These are phyloP conservation scores for Nycticryphes semicollaris DNA, from an alignment of 2,113 vertebrate species.

Conservation along the genomic window DNA sequence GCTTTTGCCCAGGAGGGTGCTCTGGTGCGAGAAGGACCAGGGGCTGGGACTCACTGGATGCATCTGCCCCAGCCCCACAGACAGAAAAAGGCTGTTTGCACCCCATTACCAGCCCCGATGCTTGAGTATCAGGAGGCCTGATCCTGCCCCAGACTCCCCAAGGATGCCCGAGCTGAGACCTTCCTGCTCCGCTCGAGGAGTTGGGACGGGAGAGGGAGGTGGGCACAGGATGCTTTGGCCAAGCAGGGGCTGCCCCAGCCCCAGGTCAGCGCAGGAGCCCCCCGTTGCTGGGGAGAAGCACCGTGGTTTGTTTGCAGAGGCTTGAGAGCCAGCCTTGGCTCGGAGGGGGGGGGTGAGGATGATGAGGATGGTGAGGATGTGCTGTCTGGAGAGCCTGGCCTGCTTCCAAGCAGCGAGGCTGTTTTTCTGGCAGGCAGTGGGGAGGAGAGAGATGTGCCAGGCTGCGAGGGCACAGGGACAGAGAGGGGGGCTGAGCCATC, in stretches of 20 bases:
- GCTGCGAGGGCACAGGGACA: background rate
- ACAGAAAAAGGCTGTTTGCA: fast-evolving
- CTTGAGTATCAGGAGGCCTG: background rate
- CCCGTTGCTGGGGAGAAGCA: fast-evolving
- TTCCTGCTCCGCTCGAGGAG: background rate
- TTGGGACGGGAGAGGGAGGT: background rate
- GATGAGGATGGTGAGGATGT: background rate
- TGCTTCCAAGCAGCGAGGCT: background rate
- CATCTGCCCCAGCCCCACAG: background rate
- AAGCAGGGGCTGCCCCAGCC: background rate
- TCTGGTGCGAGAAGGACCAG: background rate
- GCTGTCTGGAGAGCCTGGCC: background rate
- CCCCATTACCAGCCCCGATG: fast-evolving
- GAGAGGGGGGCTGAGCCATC: too few species aligned
- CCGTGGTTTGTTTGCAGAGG: background rate
- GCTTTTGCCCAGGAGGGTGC: background rate
- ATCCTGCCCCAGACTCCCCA: background rate
- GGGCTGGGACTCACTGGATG: background rate
- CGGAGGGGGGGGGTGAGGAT: background rate
- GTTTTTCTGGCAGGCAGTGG: background rate
- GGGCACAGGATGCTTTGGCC: background rate
- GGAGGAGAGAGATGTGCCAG: background rate
- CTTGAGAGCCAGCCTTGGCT: background rate
- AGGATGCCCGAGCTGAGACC: background rate
- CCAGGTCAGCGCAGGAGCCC: background rate